Evolutionary conservation across 2,113 vertebrate species (phyloP), one percentile per base, ranked within the genome.

Genomic region (Litocranius walleri): DNA sequence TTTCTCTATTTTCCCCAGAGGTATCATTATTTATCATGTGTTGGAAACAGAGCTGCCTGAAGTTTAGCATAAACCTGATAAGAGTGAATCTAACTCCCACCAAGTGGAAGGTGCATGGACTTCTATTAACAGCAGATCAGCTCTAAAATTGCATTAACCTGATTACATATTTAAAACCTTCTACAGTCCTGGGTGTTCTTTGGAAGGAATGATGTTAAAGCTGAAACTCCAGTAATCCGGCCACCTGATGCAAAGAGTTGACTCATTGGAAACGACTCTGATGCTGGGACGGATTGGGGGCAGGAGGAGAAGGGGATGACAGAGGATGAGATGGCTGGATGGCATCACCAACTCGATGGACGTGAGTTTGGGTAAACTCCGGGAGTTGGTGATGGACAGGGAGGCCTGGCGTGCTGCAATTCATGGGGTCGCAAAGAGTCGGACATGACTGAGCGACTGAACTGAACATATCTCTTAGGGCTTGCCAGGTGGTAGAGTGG

Each of bases 1-100:
- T 11, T 97, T 91, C 77, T 92, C 91, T 91, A 9, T 67, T 94
- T 91, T 52, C 93, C 89, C 91, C 30, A 54, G 87, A 95, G 86
- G 54, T 88, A 56, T 92, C 93, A 97, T 95, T 96, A 95, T 91
- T 87, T 90, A 62, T 88, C 92, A 92, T 71, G 40, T 52, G 54
- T 61, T 95, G 29, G n/a, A 97, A 95, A 94, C 71, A 91, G 78
- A 91, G 78, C 80, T 56, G 21, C 86, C 86, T 81, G 57, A 97
- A 96, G 84, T 96, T 90, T 40, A 87, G 74, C n/a, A 50, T 61
- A 91, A 67, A 59, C 59, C 19, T 74, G 62, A 40, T 36, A 74
- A 92, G 27, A 81, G 10, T 93, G 16, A 21, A 25, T 54, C 50
- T 93, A 84, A 74, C 52, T 48, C 40, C 43, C 14, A 43, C 90